These are phyloP conservation scores for Chironomus riparius DNA, from an alignment of 2,888 invertebrate genomes.

Conservation along the genomic window DNA sequence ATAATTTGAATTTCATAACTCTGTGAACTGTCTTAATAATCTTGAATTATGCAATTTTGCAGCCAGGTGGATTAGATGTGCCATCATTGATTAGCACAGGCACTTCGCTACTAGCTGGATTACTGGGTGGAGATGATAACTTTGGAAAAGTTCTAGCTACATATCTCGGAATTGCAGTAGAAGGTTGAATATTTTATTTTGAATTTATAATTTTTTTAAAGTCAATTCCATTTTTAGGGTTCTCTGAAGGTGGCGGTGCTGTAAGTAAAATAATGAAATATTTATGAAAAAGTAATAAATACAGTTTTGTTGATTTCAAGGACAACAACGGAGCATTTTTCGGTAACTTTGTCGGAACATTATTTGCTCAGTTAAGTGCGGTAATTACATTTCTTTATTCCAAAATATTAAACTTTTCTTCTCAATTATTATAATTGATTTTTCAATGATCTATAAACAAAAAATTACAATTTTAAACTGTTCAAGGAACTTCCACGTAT, in stretches of 20 bases:
- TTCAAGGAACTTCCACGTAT: slow-evolving; percentile 23
- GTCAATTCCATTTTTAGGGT: neutral
- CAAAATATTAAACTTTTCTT: no score
- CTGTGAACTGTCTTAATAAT: neutral
- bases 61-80: slow-evolving; percentile 41
- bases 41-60: neutral
- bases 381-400: slow-evolving; percentile 33
- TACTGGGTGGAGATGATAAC: slow-evolving; percentile 39
- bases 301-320: slow-evolving; percentile 32
- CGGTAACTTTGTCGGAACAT: slow-evolving; percentile 40
- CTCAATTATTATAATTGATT: neutral
- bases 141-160: slow-evolving; percentile 40
- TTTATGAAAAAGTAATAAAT: neutral
- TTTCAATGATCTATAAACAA: slow-evolving; percentile 7
- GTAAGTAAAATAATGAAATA: slow-evolving; percentile 32
- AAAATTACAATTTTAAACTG: slow-evolving; percentile 16
- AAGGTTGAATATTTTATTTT: slow-evolving; percentile 32
- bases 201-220: neutral
- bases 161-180: slow-evolving; percentile 40
- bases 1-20: slow-evolving; percentile 8
- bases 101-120: slow-evolving; percentile 38
- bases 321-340: slow-evolving; percentile 41
- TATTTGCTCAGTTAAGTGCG: slow-evolving; percentile 40
- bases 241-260: slow-evolving; percentile 40
- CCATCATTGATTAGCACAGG: slow-evolving; percentile 37